phyloP scores from a whole-genome alignment of 2,888 invertebrate species.

The Pterostichus madidus region DNA sequence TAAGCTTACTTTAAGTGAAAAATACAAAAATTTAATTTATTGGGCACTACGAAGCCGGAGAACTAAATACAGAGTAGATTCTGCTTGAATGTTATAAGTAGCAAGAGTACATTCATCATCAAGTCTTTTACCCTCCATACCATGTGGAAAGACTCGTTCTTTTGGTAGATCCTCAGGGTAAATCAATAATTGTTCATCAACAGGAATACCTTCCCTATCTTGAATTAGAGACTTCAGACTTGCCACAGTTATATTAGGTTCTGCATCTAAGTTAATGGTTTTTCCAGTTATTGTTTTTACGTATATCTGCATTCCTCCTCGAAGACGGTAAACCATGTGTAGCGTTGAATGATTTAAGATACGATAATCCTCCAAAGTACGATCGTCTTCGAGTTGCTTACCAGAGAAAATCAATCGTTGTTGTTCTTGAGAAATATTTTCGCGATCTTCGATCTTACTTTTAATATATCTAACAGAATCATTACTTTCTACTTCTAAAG shows the following conservation, averaged over 20 bases:
- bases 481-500: conserved; percentile 83
- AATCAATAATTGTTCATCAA: conserved; percentile 92
- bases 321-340: conserved; percentile 79
- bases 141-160: neutral
- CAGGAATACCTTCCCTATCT: conserved; percentile 94
- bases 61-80: conserved; percentile 95
- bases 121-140: conserved; percentile 86
- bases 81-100: conserved; percentile 94
- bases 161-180: conserved; percentile 80
- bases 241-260: conserved; percentile 81
- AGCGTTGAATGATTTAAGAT: conserved; percentile 82
- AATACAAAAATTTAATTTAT: neutral
- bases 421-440: conserved; percentile 82
- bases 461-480: conserved; percentile 97
- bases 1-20: neutral
- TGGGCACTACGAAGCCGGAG: conserved; percentile 84
- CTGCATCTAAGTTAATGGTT: conserved; percentile 78
- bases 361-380: conserved; percentile 82
- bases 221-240: conserved; percentile 81
- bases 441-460: conserved; percentile 89
- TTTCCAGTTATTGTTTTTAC: conserved; percentile 81
- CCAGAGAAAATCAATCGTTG: conserved; percentile 82
- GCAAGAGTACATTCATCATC: conserved; percentile 91
- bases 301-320: conserved; percentile 83
- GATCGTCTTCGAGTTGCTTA: conserved; percentile 82